Conservation (phyloP, 2,797 vertebrate genomes). For the Forpus xanthops region DNA sequence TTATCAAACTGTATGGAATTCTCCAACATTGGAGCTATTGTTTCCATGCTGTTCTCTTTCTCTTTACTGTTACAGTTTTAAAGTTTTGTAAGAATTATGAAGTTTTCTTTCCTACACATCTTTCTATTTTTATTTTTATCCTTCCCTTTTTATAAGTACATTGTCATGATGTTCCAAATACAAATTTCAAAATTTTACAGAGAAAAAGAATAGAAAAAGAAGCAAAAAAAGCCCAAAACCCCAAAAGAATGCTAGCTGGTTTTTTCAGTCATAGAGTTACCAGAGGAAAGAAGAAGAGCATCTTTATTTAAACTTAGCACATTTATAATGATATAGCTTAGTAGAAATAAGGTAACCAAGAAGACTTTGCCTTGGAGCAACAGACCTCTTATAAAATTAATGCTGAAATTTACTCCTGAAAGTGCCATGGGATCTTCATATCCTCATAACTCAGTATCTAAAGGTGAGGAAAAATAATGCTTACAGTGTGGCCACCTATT, state of each 20-base stretch:
- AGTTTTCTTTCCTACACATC: conserved; percentile 47
- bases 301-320: conserved; percentile 22
- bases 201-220: not conserved
- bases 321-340: conserved; percentile 1
- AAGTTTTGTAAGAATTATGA: conserved; percentile 12
- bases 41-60: not conserved
- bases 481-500: not conserved
- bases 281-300: not conserved
- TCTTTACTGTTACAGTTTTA: not conserved
- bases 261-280: not conserved
- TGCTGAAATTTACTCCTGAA: not conserved
- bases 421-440: not conserved
- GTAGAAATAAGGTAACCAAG: conserved; percentile 11
- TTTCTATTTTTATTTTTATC: conserved; percentile 53
- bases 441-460: not conserved
- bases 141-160: conserved; percentile 20
- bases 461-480: not conserved
- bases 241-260: not conserved
- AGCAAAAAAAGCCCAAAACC: not conserved
- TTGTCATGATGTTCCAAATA: conserved; percentile 11
- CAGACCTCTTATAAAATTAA: not conserved
- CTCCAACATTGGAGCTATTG: not conserved
- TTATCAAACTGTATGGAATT: not conserved
- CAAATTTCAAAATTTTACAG: conserved; percentile 24
- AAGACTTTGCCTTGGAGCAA: not conserved